phyloP scores from a whole-genome alignment of 2,113 vertebrate genomes.

The Tyto alba region DNA sequence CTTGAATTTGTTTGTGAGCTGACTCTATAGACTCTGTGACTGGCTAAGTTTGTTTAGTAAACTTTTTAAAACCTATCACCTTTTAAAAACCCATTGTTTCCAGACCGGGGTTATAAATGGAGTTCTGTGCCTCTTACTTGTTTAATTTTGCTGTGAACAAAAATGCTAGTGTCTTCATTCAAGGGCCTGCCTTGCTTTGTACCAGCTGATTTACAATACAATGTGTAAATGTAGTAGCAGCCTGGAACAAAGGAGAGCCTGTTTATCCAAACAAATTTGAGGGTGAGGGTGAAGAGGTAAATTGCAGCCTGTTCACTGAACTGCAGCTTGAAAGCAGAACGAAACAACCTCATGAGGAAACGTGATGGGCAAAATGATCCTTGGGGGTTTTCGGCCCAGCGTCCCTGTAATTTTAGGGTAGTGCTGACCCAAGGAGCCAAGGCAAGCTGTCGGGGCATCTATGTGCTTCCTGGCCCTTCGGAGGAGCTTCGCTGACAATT shows the following conservation, averaged over 20 bases:
- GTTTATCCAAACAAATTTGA: slow-evolving; percentile 59
- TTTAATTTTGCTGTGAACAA: slow-evolving; percentile 39
- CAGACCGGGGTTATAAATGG: slow-evolving; percentile 3
- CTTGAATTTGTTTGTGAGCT: slow-evolving; percentile 23
- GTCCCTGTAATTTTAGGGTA: not conserved
- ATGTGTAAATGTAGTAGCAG: slow-evolving; percentile 36
- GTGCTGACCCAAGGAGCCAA: not conserved
- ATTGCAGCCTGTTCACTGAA: slow-evolving; percentile 9
- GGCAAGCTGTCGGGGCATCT: not conserved
- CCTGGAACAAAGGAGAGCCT: slow-evolving; percentile 38
- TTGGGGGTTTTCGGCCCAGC: not conserved
- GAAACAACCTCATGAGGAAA: not conserved
- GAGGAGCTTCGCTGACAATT: not conserved
- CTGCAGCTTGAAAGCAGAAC: not conserved
- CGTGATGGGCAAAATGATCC: not conserved
- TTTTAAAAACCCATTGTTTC: slow-evolving; percentile 44
- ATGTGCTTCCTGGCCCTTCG: not conserved
- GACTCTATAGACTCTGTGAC: not conserved
- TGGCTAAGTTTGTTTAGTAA: slow-evolving; percentile 42
- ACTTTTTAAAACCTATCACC: slow-evolving; percentile 52
- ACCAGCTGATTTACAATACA: slow-evolving; percentile 33
- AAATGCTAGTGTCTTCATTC: slow-evolving; percentile 35
- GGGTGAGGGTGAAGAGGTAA: slow-evolving; percentile 44
- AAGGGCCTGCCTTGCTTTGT: slow-evolving; percentile 22
- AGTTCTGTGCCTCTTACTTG: slow-evolving; percentile 1